Conservation (phyloP, 2,113 vertebrate genomes). For the Aphelocoma coerulescens region DNA sequence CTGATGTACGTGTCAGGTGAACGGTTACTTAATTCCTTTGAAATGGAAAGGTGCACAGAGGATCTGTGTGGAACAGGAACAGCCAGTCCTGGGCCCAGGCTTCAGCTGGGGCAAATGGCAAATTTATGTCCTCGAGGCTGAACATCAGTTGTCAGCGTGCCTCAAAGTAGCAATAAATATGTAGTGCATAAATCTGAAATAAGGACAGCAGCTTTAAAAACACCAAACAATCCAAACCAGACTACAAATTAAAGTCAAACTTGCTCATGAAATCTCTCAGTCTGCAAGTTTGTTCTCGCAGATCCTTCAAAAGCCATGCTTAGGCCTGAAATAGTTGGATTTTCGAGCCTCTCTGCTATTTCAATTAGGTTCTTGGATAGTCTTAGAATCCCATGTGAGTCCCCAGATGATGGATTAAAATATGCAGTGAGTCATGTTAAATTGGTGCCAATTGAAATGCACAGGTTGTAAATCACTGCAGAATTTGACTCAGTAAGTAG, state of each 20-base stretch:
- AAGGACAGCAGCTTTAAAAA: not conserved
- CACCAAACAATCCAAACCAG: not conserved
- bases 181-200: not conserved
- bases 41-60: not conserved
- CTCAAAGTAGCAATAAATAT: not conserved
- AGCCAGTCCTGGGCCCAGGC: not conserved
- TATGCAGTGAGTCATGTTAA: constrained; percentile 45
- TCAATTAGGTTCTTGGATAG: constrained; percentile 17
- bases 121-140: not conserved
- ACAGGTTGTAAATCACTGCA: constrained; percentile 59
- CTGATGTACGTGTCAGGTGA: not conserved
- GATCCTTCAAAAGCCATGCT: not conserved
- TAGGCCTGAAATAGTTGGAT: constrained; percentile 1
- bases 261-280: not conserved
- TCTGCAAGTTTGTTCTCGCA: not conserved
- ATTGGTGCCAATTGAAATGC: constrained; percentile 38
- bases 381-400: constrained; percentile 19
- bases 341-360: not conserved
- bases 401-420: constrained; percentile 55
- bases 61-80: not conserved
- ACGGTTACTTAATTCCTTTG: not conserved
- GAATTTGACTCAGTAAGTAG: constrained; percentile 49
- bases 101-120: not conserved
- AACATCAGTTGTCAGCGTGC: not conserved
- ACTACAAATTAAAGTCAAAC: not conserved